phyloP scores from a whole-genome alignment of 2,113 vertebrate species.

The Ceyx melanurus region DNA sequence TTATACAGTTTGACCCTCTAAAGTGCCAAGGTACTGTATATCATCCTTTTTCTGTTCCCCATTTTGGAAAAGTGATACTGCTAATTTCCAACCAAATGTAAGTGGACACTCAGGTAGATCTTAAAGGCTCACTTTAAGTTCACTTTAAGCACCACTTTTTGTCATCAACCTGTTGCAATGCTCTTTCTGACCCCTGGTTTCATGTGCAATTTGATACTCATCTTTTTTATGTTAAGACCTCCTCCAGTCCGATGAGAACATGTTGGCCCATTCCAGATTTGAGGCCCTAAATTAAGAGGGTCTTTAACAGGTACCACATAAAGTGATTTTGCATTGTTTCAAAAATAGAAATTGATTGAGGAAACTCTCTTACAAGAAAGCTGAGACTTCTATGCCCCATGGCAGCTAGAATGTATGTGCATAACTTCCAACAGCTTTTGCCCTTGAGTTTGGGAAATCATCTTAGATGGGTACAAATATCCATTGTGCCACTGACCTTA shows the following conservation, averaged over 20 bases:
- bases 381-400: neutral
- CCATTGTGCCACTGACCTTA: neutral
- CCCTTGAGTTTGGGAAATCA: neutral
- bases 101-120: neutral
- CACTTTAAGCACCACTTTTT: neutral
- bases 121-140: neutral
- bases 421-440: neutral
- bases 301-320: neutral
- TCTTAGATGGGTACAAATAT: neutral
- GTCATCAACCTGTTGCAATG: neutral
- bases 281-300: neutral
- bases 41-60: neutral
- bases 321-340: neutral
- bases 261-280: neutral
- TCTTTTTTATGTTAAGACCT: neutral
- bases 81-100: neutral
- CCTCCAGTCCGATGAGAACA: neutral
- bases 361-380: neutral
- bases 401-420: accelerated
- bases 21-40: neutral
- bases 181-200: neutral
- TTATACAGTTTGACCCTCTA: neutral
- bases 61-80: neutral
- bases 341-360: neutral
- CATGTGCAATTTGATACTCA: neutral